Conservation (phyloP, 2,888 invertebrate genomes). For the Pilophorus perplexus region DNA sequence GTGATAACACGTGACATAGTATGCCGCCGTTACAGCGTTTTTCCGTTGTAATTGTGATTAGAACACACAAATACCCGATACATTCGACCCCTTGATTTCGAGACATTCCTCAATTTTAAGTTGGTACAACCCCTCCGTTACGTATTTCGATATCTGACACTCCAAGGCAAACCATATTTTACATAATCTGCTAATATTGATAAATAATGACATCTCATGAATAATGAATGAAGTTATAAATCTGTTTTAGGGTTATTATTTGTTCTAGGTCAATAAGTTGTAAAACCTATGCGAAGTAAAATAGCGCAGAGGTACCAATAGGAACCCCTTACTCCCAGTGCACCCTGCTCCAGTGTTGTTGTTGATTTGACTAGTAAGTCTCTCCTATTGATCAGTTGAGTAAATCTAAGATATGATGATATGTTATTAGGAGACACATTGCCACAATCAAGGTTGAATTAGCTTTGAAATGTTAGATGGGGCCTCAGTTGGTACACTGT, state of each 20-base stretch:
- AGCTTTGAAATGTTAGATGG: too few species aligned
- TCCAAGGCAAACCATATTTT: too few species aligned
- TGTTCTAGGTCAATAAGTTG: slow-evolving; percentile 38
- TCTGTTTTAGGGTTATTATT: slow-evolving; percentile 35
- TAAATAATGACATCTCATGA: slow-evolving; percentile 12
- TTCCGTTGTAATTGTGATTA: slow-evolving; percentile 23
- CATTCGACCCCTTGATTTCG: too few species aligned
- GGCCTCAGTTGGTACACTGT: too few species aligned
- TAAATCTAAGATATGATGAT: slow-evolving; percentile 29
- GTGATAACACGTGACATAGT: slow-evolving; percentile 36
- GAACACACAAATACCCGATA: slow-evolving; percentile 28
- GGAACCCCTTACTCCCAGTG: slow-evolving; percentile 30
- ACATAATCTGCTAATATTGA: slow-evolving; percentile 2
- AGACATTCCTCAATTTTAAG: too few species aligned
- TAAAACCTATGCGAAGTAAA: slow-evolving; percentile 31
- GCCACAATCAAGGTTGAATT: too few species aligned
- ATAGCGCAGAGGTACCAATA: slow-evolving; percentile 33
- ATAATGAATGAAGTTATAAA: slow-evolving; percentile 22
- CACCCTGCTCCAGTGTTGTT: slow-evolving; percentile 37
- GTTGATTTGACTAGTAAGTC: slow-evolving; percentile 34
- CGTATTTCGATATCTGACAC: too few species aligned
- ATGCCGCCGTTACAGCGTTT: slow-evolving; percentile 19
- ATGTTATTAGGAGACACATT: slow-evolving; percentile 10
- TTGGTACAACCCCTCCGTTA: too few species aligned
- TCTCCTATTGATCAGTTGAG: slow-evolving; percentile 32